A percentile compares a stretch with the other conserved stretches of the same genome.
These are phyloP conservation scores for Erithacus rubecula DNA, from an alignment of 2,797 vertebrate genomes.

Conservation along the genomic window DNA sequence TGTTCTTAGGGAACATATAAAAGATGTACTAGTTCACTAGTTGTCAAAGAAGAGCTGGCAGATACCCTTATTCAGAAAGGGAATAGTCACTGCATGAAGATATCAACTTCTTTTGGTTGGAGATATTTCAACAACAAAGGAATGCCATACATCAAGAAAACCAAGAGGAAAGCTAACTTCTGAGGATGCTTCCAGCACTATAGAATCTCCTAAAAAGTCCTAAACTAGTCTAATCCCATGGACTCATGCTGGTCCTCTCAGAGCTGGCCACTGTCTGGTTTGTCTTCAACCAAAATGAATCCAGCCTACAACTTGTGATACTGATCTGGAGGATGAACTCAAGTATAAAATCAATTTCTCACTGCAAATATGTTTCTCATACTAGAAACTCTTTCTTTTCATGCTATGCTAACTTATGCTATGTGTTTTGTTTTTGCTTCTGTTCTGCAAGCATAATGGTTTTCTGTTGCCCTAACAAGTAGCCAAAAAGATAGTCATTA, in stretches of 20 bases:
- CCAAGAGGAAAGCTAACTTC: not conserved
- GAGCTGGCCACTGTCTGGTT: not conserved
- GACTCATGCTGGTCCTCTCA: not conserved
- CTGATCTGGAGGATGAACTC: not conserved
- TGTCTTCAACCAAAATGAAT: not conserved
- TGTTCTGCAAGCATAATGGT: not conserved
- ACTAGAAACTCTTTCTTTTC: not conserved
- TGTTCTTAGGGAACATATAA: not conserved
- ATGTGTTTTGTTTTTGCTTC: not conserved
- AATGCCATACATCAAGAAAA: not conserved
- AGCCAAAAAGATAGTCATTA: not conserved
- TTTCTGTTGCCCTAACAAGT: not conserved
- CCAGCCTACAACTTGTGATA: not conserved
- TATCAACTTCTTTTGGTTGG: not conserved
- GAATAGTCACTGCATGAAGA: not conserved
- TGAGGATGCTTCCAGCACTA: not conserved
- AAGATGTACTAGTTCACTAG: not conserved
- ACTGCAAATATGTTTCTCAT: not conserved
- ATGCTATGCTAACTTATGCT: not conserved
- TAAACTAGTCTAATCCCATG: not conserved
- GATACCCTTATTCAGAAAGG: not conserved
- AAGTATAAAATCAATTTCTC: not conserved
- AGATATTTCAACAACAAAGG: not conserved
- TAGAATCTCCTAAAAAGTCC: not conserved
- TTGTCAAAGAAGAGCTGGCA: not conserved